Conservation (phyloP, 2,888 invertebrate genomes). For the Biston stratarius region DNA sequence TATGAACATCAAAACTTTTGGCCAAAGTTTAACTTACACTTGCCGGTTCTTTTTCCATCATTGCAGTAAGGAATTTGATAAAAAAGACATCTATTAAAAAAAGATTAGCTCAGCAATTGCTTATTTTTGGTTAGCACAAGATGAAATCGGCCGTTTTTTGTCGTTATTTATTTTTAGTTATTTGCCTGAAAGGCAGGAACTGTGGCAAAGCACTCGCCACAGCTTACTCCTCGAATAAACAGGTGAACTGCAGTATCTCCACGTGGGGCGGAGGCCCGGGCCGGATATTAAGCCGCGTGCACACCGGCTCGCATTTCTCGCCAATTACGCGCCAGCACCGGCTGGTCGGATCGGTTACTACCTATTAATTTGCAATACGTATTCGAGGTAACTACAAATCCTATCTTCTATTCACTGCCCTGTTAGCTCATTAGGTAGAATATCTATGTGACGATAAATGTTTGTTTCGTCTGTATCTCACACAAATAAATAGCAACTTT, state of each 20-base stretch:
- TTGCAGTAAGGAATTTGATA: too few relatives aligned
- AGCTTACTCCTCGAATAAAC: not conserved
- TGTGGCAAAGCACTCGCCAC: not conserved
- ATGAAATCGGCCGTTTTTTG: too few relatives aligned
- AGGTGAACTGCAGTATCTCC: not conserved
- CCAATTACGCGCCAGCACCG: constrained; percentile 31
- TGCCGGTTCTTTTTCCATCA: too few relatives aligned
- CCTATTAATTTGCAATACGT: constrained; percentile 32
- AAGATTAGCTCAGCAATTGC: too few relatives aligned
- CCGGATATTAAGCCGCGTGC: constrained; percentile 27
- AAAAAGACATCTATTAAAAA: too few relatives aligned
- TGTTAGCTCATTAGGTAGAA: too few relatives aligned
- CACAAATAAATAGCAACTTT: too few relatives aligned
- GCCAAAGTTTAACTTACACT: too few relatives aligned
- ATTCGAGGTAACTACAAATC: constrained; percentile 29
- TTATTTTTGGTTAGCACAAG: too few relatives aligned
- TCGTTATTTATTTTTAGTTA: not conserved
- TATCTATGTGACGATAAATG: too few relatives aligned
- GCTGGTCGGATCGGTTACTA: constrained; percentile 35
- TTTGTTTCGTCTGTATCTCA: too few relatives aligned
- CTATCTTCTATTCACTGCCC: constrained; percentile 43
- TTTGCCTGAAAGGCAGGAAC: not conserved
- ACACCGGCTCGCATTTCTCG: constrained; percentile 36
- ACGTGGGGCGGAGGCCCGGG: not conserved
- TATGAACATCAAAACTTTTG: too few relatives aligned